Evolutionary conservation across 2,888 invertebrate species (phyloP).

Genomic region (Phymatocera aterrima): DNA sequence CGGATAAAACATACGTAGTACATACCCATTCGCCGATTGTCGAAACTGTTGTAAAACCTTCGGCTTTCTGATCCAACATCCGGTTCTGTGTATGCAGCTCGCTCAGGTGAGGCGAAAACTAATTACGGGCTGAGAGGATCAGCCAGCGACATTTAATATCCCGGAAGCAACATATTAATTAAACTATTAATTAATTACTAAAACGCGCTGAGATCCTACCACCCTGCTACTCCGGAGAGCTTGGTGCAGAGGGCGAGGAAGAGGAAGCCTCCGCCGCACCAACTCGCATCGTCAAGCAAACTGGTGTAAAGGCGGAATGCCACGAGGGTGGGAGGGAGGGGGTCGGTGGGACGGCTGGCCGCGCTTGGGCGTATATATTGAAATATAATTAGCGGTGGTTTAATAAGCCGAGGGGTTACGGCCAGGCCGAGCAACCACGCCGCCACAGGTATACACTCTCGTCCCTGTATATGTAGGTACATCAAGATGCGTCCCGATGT

Average conservation of each 20-base stretch:
- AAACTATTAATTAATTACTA: conserved; percentile 46
- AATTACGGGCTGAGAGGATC: conserved; percentile 36
- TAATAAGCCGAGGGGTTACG: conserved; percentile 66
- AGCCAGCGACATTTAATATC: conserved; percentile 44
- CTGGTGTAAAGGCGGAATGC: conserved; percentile 1
- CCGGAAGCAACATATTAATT: conserved; percentile 46
- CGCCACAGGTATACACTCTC: no score
- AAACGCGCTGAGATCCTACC: conserved; percentile 37
- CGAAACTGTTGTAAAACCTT: not conserved
- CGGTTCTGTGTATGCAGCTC: no score
- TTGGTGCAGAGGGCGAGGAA: not conserved
- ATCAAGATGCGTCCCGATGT: not conserved
- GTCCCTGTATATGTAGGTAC: no score
- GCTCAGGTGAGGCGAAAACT: conserved; percentile 40
- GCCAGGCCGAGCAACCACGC: conserved; percentile 51
- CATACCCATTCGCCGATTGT: not conserved
- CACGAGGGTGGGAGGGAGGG: not conserved
- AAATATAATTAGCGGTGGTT: conserved; percentile 55
- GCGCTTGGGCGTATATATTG: conserved; percentile 35
- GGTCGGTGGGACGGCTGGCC: conserved; percentile 5
- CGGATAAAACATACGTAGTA: no score
- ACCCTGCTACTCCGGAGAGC: conserved; percentile 1
- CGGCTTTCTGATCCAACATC: not conserved
- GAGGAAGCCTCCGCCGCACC: conserved; percentile 9
- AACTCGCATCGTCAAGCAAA: conserved; percentile 13